Evolutionary conservation across 2,797 vertebrate genomes (phyloP).

Genomic region (Lutjanus argentimaculatus): DNA sequence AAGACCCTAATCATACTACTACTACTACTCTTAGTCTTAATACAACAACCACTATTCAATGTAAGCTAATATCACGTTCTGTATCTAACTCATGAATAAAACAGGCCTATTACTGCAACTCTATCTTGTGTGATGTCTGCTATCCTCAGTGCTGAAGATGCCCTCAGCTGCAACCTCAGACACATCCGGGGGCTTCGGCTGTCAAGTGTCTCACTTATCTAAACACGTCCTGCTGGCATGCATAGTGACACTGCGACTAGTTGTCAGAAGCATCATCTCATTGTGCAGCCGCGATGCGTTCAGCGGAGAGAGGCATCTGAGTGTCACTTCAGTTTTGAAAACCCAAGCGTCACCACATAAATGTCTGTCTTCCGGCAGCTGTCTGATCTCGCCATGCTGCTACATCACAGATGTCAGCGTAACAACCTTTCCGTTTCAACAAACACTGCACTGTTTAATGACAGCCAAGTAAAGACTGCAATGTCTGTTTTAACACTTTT

Average conservation of each 20-base stretch:
- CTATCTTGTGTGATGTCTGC: conserved; percentile 21
- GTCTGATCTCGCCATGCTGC: conserved; percentile 64
- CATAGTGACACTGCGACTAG: conserved; percentile 35
- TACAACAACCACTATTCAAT: neutral
- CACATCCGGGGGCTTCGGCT: conserved; percentile 36
- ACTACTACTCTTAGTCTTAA: no score
- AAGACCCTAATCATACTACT: neutral
- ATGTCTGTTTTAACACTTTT: conserved; percentile 53
- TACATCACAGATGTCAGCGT: conserved; percentile 59
- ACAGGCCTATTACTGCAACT: neutral
- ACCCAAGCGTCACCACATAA: conserved; percentile 54
- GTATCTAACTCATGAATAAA: conserved; percentile 17
- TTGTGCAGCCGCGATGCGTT: conserved; percentile 57
- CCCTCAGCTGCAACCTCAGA: conserved; percentile 44
- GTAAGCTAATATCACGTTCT: neutral
- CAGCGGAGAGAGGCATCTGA: conserved; percentile 49
- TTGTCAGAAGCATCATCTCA: conserved; percentile 66
- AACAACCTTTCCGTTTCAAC: conserved; percentile 58
- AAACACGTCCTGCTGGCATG: conserved; percentile 40
- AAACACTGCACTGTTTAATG: conserved; percentile 60
- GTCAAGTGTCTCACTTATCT: conserved; percentile 69
- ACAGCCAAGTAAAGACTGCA: conserved; percentile 24
- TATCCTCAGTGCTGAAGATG: conserved; percentile 60
- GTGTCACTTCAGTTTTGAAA: conserved; percentile 70
- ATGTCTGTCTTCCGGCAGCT: conserved; percentile 66